Conservation (phyloP, 1,140 invertebrate genomes). For the Steinernema feltiae region DNA sequence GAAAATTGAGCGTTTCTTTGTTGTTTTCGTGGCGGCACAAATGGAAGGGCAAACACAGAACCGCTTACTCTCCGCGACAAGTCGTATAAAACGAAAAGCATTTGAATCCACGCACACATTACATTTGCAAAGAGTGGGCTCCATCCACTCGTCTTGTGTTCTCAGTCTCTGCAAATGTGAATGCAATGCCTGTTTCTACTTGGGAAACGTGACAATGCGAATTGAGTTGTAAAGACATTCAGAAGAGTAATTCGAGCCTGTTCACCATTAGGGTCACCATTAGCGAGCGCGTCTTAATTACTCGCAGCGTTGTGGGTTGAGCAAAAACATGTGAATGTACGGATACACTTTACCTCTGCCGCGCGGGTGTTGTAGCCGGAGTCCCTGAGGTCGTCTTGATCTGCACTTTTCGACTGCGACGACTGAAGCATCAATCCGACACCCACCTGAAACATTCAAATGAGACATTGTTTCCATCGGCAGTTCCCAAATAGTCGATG, state of each 20-base stretch:
- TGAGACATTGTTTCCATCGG: not conserved
- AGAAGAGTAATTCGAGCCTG: not conserved
- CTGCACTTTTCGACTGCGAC: slow-evolving; percentile 12
- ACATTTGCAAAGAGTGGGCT: no score
- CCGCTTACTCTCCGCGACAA: no score
- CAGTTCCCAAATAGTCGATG: no score
- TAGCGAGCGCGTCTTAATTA: not conserved
- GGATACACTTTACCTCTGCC: not conserved
- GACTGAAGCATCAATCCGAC: slow-evolving; percentile 55
- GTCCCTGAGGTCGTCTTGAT: not conserved
- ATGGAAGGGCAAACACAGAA: not conserved
- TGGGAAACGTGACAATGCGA: no score
- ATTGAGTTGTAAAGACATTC: not conserved
- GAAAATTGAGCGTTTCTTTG: not conserved
- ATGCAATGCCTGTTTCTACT: no score
- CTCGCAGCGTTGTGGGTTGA: not conserved
- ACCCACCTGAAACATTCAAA: slow-evolving; percentile 46
- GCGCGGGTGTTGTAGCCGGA: slow-evolving; percentile 4
- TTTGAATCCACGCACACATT: no score
- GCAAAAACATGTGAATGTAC: not conserved
- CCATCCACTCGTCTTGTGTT: no score
- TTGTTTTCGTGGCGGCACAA: not conserved
- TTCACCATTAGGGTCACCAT: not conserved
- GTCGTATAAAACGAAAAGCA: no score
- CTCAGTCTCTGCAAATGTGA: no score